A percentile compares a stretch with the other conserved stretches of the same genome.
These are phyloP conservation scores for Dryomyza anilis DNA, from an alignment of 2,888 invertebrate genomes.

Conservation along the genomic window DNA sequence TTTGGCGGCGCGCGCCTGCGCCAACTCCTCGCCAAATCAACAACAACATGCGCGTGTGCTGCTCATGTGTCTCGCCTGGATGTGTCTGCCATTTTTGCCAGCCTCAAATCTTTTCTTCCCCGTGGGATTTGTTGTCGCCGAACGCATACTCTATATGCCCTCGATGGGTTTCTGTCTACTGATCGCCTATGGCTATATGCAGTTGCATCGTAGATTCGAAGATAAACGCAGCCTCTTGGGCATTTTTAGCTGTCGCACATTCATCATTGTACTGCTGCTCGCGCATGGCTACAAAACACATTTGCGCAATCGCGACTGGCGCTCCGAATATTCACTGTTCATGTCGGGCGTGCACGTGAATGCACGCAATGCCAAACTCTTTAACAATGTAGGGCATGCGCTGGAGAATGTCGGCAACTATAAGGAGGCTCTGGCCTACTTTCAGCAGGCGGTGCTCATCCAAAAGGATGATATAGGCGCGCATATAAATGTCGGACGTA, in stretches of 20 bases:
- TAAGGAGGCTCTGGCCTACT: constrained; percentile 84
- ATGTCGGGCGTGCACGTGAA: constrained; percentile 85
- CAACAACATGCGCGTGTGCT: constrained; percentile 71
- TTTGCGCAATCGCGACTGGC: constrained; percentile 90
- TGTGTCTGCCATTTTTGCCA: constrained; percentile 90
- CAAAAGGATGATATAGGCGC: constrained; percentile 96
- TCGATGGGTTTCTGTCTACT: constrained; percentile 97
- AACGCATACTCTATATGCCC: constrained; percentile 93
- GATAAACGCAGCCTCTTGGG: neutral
- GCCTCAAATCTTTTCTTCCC: constrained; percentile 98
- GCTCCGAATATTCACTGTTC: constrained; percentile 90
- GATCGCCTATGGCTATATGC: constrained; percentile 83
- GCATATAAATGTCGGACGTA: constrained; percentile 95
- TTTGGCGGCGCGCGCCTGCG: constrained; percentile 61
- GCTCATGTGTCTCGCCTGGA: constrained; percentile 81
- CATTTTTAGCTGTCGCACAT: constrained; percentile 29
- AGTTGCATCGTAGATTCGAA: constrained; percentile 44
- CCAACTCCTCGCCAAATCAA: constrained; percentile 67
- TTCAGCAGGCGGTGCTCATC: constrained; percentile 88
- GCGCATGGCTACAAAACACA: constrained; percentile 87
- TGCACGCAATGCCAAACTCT: constrained; percentile 91
- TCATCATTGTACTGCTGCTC: constrained; percentile 70
- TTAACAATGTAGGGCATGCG: constrained; percentile 97
- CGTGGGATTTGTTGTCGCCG: constrained; percentile 96
- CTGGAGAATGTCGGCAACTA: constrained; percentile 76